phyloP scores from a whole-genome alignment of 2,888 invertebrate genomes.

The Branchellion lobata region DNA sequence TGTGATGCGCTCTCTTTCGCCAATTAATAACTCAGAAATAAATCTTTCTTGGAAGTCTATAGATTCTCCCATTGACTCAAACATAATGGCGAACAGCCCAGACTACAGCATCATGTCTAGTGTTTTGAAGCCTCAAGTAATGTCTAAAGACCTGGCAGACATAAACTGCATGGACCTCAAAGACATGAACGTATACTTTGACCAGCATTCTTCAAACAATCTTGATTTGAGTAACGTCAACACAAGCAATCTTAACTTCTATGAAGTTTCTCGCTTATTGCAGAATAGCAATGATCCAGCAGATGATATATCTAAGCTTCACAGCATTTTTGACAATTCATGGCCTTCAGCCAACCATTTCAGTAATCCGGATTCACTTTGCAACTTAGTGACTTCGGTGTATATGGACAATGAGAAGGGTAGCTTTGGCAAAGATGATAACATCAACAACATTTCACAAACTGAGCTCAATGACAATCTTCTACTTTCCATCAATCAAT shows the following conservation, averaged over 20 bases:
- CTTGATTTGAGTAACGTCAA: background rate
- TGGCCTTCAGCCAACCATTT: constrained; percentile 17
- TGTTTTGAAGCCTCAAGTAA: constrained; percentile 14
- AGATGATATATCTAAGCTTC: background rate
- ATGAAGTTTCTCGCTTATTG: constrained; percentile 37
- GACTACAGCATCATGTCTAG: constrained; percentile 26
- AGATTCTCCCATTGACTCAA: constrained; percentile 32
- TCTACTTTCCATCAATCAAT: background rate
- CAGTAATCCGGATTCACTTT: constrained; percentile 16
- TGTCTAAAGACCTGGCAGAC: constrained; percentile 29
- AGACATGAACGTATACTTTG: constrained; percentile 37
- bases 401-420: constrained; percentile 33
- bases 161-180: constrained; percentile 40
- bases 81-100: background rate
- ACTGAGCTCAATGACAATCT: background rate
- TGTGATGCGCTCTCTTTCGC: background rate
- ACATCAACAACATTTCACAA: background rate
- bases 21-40: background rate
- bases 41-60: constrained; percentile 27
- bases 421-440: background rate
- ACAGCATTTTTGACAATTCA: constrained; percentile 27
- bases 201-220: background rate
- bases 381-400: constrained; percentile 20
- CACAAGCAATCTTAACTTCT: constrained; percentile 18
- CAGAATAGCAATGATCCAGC: constrained; percentile 33